Conservation (phyloP, 2,888 invertebrate genomes). For the Drosophila macrospina region DNA sequence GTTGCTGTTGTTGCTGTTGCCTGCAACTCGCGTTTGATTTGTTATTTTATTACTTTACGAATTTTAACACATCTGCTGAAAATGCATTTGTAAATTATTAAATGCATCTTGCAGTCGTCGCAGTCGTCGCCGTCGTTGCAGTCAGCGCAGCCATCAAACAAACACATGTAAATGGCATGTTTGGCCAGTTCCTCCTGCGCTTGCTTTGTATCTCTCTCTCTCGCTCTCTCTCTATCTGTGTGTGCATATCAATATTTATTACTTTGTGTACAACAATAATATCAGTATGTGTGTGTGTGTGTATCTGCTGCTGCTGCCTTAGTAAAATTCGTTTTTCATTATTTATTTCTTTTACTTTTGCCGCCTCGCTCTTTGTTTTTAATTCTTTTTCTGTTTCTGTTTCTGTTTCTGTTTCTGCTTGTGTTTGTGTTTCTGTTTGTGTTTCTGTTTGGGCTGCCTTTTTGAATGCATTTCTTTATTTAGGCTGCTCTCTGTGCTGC, state of each 20-base stretch:
- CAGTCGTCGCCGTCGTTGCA: conserved; percentile 32
- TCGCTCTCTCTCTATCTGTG: conserved; percentile 9
- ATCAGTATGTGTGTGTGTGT: conserved; percentile 9
- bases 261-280: conserved; percentile 50
- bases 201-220: conserved; percentile 28
- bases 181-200: conserved; percentile 44
- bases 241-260: conserved; percentile 77
- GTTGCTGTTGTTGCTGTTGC: conserved; percentile 22
- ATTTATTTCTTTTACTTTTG: conserved; percentile 68
- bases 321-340: conserved; percentile 61
- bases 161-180: conserved; percentile 77
- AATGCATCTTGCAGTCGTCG: conserved; percentile 65
- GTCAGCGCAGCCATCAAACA: conserved; percentile 40
- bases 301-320: conserved; percentile 31
- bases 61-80: conserved; percentile 85
- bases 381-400: conserved; percentile 17
- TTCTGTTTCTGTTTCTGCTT: no score
- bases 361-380: conserved; percentile 61
- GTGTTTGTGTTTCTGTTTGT: no score
- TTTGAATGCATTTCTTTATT: conserved; percentile 79
- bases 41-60: conserved; percentile 84
- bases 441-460: conserved; percentile 30
- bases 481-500: conserved; percentile 53
- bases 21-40: conserved; percentile 69
- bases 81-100: conserved; percentile 80